A percentile compares a stretch with the other conserved stretches of the same genome.
Conservation (phyloP, 2,797 vertebrate genomes). For the Zalophus californianus region DNA sequence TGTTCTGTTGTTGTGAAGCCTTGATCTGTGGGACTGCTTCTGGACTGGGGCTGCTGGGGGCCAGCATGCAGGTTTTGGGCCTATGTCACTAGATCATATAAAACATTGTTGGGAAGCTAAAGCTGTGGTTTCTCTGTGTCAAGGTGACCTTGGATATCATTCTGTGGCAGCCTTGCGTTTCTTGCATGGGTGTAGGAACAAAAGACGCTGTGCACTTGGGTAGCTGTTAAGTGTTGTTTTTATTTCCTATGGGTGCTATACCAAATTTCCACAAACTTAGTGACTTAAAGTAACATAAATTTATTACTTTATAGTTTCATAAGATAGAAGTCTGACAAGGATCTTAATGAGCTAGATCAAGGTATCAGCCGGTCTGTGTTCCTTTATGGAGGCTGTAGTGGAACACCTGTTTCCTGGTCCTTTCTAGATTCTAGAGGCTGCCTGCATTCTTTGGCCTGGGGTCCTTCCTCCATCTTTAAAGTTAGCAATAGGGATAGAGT, state of each 20-base stretch:
- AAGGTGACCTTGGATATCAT: neutral
- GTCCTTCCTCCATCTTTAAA: conserved; percentile 34
- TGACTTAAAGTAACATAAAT: neutral
- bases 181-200: neutral
- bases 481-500: neutral
- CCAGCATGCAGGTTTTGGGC: neutral
- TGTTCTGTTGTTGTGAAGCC: neutral
- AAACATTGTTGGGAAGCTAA: neutral
- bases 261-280: neutral
- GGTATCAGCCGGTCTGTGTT: neutral
- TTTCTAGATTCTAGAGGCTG: neutral
- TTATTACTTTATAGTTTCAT: neutral
- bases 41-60: neutral
- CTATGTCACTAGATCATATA: neutral
- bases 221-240: neutral
- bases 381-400: neutral
- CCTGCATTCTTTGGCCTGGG: neutral
- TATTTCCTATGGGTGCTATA: neutral
- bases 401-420: neutral
- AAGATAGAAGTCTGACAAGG: neutral
- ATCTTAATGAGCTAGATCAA: neutral
- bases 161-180: neutral
- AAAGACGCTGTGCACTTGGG: neutral
- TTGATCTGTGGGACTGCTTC: neutral
- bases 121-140: neutral